Evolutionary conservation across 2,888 invertebrate genomes (phyloP).

Genomic region (Incurvaria masculella): DNA sequence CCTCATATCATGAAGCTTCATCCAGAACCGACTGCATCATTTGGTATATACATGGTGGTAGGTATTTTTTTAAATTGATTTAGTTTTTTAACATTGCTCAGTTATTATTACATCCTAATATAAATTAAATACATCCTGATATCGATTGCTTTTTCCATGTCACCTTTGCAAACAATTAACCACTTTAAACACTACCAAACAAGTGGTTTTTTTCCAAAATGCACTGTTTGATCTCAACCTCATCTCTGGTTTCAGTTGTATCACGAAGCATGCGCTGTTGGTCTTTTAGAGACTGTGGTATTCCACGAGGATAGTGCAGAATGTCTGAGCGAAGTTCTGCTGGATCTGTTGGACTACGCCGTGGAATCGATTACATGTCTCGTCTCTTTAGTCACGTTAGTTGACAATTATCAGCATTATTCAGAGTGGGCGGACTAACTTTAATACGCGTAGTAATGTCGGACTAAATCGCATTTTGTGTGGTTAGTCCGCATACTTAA

Average conservation of each 20-base stretch:
- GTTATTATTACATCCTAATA: background rate
- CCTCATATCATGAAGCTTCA: slow-evolving; percentile 70
- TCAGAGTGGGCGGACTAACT: no score
- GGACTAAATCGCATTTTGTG: no score
- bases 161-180: no score
- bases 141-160: no score
- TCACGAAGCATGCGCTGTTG: slow-evolving; percentile 77
- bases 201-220: no score
- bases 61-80: slow-evolving; percentile 21
- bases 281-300: slow-evolving; percentile 77
- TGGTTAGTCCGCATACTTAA: no score
- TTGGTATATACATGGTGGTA: slow-evolving; percentile 74
- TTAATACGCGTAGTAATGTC: no score
- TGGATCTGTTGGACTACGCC: slow-evolving; percentile 83
- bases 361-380: slow-evolving; percentile 64
- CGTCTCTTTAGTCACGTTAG: slow-evolving; percentile 50
- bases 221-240: no score
- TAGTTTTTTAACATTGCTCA: background rate
- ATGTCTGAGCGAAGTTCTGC: slow-evolving; percentile 68
- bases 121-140: no score
- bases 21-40: slow-evolving; percentile 65
- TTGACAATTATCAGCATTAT: no score
- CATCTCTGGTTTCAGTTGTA: slow-evolving; percentile 63
- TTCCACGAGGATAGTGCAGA: slow-evolving; percentile 80
- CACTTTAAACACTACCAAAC: no score